Percentiles rank a stretch among this genome's conserved stretches.
Evolutionary conservation across 2,797 vertebrate species (phyloP).

Genomic region (Clarias fuscus): DNA sequence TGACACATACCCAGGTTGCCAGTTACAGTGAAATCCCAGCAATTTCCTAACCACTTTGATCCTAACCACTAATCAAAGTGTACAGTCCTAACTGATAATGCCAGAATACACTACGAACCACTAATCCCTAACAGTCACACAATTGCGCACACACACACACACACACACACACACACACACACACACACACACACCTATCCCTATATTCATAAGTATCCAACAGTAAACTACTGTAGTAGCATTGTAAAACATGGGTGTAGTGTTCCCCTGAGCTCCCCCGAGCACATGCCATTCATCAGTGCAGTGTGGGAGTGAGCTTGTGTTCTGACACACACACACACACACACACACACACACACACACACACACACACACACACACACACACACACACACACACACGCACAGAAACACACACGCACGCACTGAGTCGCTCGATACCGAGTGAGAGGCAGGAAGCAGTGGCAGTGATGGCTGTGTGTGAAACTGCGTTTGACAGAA

Average conservation of each 20-base stretch:
- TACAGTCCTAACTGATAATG: no score
- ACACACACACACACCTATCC: background rate
- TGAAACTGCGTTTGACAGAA: conserved; percentile 20
- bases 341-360: conserved; percentile 9
- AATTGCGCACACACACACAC: no score
- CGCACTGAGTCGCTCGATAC: conserved; percentile 38
- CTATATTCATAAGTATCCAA: background rate
- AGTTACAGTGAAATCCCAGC: background rate
- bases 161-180: background rate
- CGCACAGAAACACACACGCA: conserved; percentile 10
- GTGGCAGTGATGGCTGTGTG: conserved; percentile 37
- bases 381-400: background rate
- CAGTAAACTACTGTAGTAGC: background rate
- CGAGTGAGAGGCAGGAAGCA: conserved; percentile 34
- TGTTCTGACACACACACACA: conserved; percentile 1
- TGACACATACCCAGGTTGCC: background rate
- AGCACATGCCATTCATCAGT: conserved; percentile 28
- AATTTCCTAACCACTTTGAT: background rate
- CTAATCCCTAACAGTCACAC: no score
- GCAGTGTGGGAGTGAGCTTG: conserved; percentile 10
- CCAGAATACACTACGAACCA: no score
- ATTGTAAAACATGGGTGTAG: no score
- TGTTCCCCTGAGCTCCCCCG: background rate
- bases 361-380: conserved; percentile 19
- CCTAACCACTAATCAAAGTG: background rate